Evolutionary conservation across 2,888 invertebrate genomes (phyloP), one percentile per base, ranked within the genome.

Genomic region (Phania funesta): DNA sequence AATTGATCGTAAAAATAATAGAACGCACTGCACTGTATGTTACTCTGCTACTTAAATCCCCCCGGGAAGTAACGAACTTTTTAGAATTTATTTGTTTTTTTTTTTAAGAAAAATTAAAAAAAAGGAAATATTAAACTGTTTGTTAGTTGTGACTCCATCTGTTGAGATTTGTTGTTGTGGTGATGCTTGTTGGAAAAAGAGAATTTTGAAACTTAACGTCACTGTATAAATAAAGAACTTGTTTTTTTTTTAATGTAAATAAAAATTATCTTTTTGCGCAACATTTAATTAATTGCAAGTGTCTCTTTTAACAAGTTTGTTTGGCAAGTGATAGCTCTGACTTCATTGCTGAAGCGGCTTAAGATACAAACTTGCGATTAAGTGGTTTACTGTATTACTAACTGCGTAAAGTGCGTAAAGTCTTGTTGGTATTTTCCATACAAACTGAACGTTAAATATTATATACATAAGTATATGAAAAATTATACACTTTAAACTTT

Each of bases 1-100:
- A 76, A 68, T 76, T 76, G 41, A 52, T 60, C 41, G 32, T 50
- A 68, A 52, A 62, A 75, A 75, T 76, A 62, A 52, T 52, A 41
- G 44, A 68, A 73, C 60, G 18, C 52, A 68, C 56, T 68, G 44
- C 26, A 32, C 56, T 68, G 44, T 35, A 32, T 52, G 29, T 44
- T 60, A 18, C 54, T 48, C 44, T 52, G 41, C 32, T n/a, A 60
- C 50, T 60, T 67, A 52, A 50, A 44, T 44, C 2, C 76, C 50
- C 58, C 60, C 9, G 46, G 60, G 60, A 68, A 11, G 18, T 16
- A 7, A 35, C 6, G 62, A 62, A 50, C n/a, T 29, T 11, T 32
- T n/a, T 38, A 11, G 11, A 8, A 26, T 54, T 26, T 24, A 3
- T 38, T 20, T 26, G 38, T 48, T 26, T 5, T 3, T 50, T n/a